phyloP scores from a whole-genome alignment of 2,888 invertebrate species.

The Xylocampa areola region DNA sequence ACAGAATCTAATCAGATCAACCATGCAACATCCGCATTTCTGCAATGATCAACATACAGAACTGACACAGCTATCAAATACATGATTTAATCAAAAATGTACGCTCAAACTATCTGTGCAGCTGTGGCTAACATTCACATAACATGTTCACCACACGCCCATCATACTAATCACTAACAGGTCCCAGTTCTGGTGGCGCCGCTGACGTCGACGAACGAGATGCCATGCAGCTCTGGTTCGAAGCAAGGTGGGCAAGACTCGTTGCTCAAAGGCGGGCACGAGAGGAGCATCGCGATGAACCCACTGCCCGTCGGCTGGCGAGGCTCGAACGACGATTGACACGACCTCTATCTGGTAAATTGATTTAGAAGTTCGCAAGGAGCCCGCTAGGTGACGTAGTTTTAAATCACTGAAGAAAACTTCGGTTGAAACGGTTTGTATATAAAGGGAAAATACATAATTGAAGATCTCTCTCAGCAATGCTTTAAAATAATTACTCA shows the following conservation, averaged over 20 bases:
- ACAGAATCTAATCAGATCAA: background rate
- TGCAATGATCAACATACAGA: background rate
- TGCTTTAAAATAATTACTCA: too few relatives aligned
- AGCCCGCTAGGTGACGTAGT: too few relatives aligned
- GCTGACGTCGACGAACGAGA: conserved; percentile 79
- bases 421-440: too few relatives aligned
- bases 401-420: too few relatives aligned
- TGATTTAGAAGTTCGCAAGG: conserved; percentile 1
- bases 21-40: conserved; percentile 6
- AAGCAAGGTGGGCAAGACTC: conserved; percentile 82
- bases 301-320: conserved; percentile 67
- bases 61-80: background rate
- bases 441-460: too few relatives aligned
- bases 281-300: conserved; percentile 66
- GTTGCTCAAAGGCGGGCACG: conserved; percentile 78
- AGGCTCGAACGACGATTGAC: conserved; percentile 72
- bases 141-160: conserved; percentile 24
- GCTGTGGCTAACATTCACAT: conserved; percentile 29
- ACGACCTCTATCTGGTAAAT: conserved; percentile 77
- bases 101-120: background rate
- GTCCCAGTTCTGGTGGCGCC: conserved; percentile 48
- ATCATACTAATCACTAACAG: conserved; percentile 50
- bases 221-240: conserved; percentile 86
- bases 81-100: background rate
- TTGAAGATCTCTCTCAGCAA: too few relatives aligned